Evolutionary conservation across 2,797 vertebrate genomes (phyloP), one percentile per base, ranked within the genome.

Genomic region (Ceryle rudis): DNA sequence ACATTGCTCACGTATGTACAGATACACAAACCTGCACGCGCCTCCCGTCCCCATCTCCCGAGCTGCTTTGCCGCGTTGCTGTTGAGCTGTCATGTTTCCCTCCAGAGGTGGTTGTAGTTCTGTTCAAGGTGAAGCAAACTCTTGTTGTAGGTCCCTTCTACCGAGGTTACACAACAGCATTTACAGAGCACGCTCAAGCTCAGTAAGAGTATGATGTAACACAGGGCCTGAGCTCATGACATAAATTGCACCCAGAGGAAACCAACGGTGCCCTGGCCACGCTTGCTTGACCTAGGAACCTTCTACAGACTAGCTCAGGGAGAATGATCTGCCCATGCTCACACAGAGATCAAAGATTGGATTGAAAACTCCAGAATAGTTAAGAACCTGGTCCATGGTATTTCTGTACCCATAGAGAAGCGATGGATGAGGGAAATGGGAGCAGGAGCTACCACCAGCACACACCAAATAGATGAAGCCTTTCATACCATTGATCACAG

Each of bases 181-280:
- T 71, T 46, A 58, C 65, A 26, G 61, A 66, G 31, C 33, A 8
- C 4, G 3, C 11, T 57, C 12, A 8, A 20, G 13, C 20, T n/a
- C 4, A 0, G 1, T 3, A 14, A 31, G 46, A 31, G 17, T 28
- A 4, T 0, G 0, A 14, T 3, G 4, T 5, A 46, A 47, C 51
- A 16, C 28, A 14, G 47, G 57, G 26, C 47, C 31, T 1, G 2
- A 82, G 39, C 26, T 37, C 4, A 4, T 0, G 3, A 79, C 41
- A 25, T n/a, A n/a, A n/a, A 46, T 4, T 5, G 14, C 26, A 46
- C 57, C 39, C 69, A 54, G 4, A 0, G 0, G 52, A 18, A 61
- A 6, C n/a, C 1, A 21, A 2, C 31, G 2, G 9, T 9, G 33
- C 47, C 28, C 3, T 1, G 20, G 35, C 47, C 35, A 18, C 0